Percentiles rank a stretch among this genome's conserved stretches.
phyloP scores from a whole-genome alignment of 2,113 vertebrate genomes.

The Phrynosoma blainvillii region DNA sequence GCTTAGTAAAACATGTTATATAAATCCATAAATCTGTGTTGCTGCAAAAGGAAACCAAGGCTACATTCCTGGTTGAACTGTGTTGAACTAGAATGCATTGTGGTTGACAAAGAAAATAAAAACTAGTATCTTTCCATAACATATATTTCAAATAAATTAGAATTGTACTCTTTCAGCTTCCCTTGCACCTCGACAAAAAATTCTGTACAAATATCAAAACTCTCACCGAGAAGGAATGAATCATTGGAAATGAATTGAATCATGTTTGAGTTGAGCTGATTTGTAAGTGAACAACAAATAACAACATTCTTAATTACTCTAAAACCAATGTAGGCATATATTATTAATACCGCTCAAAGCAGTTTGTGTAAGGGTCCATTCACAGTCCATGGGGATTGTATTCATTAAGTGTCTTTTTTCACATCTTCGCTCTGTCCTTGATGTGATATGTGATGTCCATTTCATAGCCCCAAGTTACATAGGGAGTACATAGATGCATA shows the following conservation, averaged over 20 bases:
- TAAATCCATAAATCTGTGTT: constrained; percentile 74
- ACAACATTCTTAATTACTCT: constrained; percentile 72
- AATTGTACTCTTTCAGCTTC: constrained; percentile 84
- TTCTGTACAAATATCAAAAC: constrained; percentile 93
- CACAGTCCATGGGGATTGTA: constrained; percentile 18
- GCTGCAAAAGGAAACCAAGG: constrained; percentile 72
- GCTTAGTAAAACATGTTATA: constrained; percentile 76
- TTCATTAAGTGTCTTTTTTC: background rate
- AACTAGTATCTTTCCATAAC: constrained; percentile 75
- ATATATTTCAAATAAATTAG: constrained; percentile 94
- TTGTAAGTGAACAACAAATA: constrained; percentile 70
- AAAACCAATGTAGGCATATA: constrained; percentile 80
- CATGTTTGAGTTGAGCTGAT: constrained; percentile 68
- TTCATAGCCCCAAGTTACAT: background rate
- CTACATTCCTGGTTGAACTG: constrained; percentile 62
- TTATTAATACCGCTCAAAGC: constrained; percentile 91
- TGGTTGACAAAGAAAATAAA: constrained; percentile 67
- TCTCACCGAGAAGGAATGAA: constrained; percentile 79
- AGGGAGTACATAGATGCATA: constrained; percentile 3
- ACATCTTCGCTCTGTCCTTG: background rate
- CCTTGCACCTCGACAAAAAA: constrained; percentile 84
- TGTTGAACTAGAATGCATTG: constrained; percentile 68
- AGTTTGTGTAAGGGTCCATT: constrained; percentile 81
- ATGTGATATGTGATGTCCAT: background rate
- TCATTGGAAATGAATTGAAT: constrained; percentile 66